These are phyloP conservation scores for Eriosoma lanigerum DNA, from an alignment of 1,140 invertebrate genomes.

Conservation along the genomic window DNA sequence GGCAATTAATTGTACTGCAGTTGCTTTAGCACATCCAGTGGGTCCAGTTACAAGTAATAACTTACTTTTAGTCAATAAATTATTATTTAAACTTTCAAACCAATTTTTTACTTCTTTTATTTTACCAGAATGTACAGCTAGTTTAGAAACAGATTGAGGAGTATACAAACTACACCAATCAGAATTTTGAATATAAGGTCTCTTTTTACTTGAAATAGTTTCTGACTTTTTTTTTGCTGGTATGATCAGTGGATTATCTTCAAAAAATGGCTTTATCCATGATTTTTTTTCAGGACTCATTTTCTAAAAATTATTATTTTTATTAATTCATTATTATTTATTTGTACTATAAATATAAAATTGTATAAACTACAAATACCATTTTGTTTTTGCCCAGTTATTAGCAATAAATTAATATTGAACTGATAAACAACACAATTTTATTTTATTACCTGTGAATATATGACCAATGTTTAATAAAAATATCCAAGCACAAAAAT, in stretches of 20 bases:
- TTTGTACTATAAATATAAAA: too few species aligned
- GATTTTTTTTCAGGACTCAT: conserved; percentile 50
- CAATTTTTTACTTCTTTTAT: conserved; percentile 65
- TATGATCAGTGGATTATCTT: not conserved
- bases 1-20: conserved; percentile 65
- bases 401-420: too few species aligned
- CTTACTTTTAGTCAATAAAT: conserved; percentile 7
- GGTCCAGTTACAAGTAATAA: conserved; percentile 70
- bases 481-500: too few species aligned
- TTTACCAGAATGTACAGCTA: conserved; percentile 67
- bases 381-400: too few species aligned
- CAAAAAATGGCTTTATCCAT: conserved; percentile 47
- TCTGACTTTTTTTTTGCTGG: not conserved
- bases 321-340: too few species aligned
- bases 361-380: too few species aligned
- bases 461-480: too few species aligned
- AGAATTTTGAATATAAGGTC: not conserved
- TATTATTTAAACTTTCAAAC: conserved; percentile 58
- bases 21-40: conserved; percentile 72
- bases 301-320: conserved; percentile 11
- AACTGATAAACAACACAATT: too few species aligned
- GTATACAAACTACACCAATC: conserved; percentile 63
- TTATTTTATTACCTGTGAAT: too few species aligned
- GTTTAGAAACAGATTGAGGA: conserved; percentile 61
- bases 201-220: not conserved